These are phyloP conservation scores for Aphidoletes aphidimyza DNA, from an alignment of 2,888 invertebrate genomes.

Conservation along the genomic window DNA sequence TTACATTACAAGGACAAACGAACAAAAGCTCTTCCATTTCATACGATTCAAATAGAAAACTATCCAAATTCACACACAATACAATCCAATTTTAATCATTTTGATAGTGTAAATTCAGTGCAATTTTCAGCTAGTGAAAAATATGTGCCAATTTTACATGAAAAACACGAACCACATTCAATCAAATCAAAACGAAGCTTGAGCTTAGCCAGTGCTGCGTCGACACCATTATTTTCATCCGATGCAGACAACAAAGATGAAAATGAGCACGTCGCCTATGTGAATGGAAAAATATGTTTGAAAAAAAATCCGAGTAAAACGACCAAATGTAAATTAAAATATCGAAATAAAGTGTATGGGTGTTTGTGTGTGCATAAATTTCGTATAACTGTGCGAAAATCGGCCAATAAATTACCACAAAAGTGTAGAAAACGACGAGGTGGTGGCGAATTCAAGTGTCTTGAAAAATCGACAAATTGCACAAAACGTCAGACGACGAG, in stretches of 20 bases:
- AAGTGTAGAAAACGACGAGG: slow-evolving; percentile 20
- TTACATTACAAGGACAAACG: slow-evolving; percentile 52
- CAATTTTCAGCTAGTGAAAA: not conserved
- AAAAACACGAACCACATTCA: not conserved
- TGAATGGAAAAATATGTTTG: slow-evolving; percentile 48
- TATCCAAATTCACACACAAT: not conserved
- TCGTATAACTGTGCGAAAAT: not conserved
- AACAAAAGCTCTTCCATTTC: slow-evolving; percentile 28
- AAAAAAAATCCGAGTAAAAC: not conserved
- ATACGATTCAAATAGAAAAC: not conserved
- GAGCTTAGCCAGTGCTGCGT: slow-evolving; percentile 34
- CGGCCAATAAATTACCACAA: not conserved
- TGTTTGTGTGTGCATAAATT: not conserved
- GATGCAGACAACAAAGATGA: slow-evolving; percentile 31
- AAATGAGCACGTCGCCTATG: not conserved
- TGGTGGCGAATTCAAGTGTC: not conserved
- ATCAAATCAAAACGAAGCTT: not conserved
- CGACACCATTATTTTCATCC: slow-evolving; percentile 34
- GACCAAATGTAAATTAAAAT: slow-evolving; percentile 41
- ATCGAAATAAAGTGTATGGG: slow-evolving; percentile 1
- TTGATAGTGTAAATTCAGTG: not conserved
- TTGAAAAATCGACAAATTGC: not conserved
- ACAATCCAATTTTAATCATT: not conserved
- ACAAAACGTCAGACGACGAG: not conserved
- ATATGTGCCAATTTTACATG: slow-evolving; percentile 12